Base-by-base conservation (phyloP, 30 jellyfish, hydroid and myxozoan species). In the Mastigias papua region DNA sequence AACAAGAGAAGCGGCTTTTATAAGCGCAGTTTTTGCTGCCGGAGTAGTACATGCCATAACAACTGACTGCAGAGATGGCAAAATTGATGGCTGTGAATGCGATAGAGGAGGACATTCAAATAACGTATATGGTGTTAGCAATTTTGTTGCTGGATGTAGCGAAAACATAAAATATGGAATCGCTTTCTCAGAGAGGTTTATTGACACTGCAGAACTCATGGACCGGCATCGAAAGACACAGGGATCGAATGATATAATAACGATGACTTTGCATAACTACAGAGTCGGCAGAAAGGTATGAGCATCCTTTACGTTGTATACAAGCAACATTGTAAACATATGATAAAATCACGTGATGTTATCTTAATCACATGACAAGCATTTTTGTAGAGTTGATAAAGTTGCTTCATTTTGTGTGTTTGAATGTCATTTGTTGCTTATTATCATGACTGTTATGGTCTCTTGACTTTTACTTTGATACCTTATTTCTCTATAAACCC, bases 1-100 rank as follows among this genome's bases (percentile, higher is more conserved):
- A 0, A 89, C 97, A 28, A 81, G 80, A 54, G 97, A 89, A 57
- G 97, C 97, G 27, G 93, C 92, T 1, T 89, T 77, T 68, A 88
- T 89, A 46, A 82, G 89, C 35, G 93, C 97, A 0, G 33, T 81
- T 27, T 89, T 89, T 48, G 89, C 97, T 32, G 97, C 97, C 34
- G 93, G 93, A 17, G 90, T 89, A 1, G 91, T 48, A 22, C 85
- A 80, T 26, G 97, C 97, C 13, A 68, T 89, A 30, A 89, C 97
- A 21, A 27, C 84, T 7, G 97, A 89, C 30, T 89, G 97, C 90
- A 73, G 97, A 26, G 73, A 71, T 20, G 97, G 97, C 19, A 87
- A 66, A 26, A 73, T 73, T 33, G 81, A 68, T 33, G 88, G 90
- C 21, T 87, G 96, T 70, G 83, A 87, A 37, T 87, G 96, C 66